Conservation (phyloP, 2,797 vertebrate species). For the Lagorchestes hirsutus region DNA sequence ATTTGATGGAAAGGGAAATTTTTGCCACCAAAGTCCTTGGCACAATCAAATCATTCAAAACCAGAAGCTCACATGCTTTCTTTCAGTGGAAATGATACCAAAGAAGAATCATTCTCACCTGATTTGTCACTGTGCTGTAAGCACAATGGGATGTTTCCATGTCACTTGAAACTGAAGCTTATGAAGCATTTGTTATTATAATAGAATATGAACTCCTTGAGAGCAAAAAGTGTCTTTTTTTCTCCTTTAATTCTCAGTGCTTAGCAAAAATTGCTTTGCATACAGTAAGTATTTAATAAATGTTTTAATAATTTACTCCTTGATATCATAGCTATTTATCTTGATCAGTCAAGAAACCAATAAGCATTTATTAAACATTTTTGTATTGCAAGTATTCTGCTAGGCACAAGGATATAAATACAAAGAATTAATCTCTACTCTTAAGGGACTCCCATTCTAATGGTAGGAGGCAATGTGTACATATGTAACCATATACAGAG, state of each 20-base stretch:
- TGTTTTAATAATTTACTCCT: background rate
- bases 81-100: background rate
- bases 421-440: background rate
- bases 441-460: background rate
- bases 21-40: background rate
- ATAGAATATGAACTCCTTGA: background rate
- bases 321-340: background rate
- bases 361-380: background rate
- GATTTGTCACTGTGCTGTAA: background rate
- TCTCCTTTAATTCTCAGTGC: background rate
- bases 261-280: background rate
- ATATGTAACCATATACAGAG: background rate
- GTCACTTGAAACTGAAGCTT: background rate
- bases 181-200: background rate
- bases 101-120: background rate
- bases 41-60: background rate
- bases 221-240: background rate
- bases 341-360: background rate
- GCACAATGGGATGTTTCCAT: background rate
- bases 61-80: background rate
- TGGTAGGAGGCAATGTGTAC: background rate
- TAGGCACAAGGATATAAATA: background rate
- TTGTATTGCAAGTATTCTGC: background rate
- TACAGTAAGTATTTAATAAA: background rate
- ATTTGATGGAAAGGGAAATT: background rate